Base-by-base conservation (phyloP, 2,113 vertebrate species). In the Charadrius vociferus region DNA sequence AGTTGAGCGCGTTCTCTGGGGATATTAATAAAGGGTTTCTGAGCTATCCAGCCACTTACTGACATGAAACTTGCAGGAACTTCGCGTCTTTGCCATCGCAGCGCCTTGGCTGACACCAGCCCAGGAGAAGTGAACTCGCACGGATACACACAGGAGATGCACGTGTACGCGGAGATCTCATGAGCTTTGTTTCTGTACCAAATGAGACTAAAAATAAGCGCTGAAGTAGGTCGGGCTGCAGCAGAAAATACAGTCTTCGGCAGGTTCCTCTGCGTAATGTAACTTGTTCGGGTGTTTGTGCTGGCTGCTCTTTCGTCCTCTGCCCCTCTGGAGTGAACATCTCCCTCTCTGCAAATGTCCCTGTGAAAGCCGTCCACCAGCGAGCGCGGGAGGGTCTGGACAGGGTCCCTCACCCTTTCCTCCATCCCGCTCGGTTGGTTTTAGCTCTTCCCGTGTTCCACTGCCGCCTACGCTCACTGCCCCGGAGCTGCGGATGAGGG, bases 401-500 rank as follows among this genome's bases (percentile, higher is more conserved):
- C 8, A 37, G 36, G 23, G n/a, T 55, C 39, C 72, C 47, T 52
- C 9, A 0, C 27, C 47, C 34, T 65, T 68, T 56, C 22, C 36
- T 82, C 30, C 14, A 4, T 29, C 32, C 34, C 7, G 26, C 37
- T 36, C 3, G 0, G 21, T 20, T 30, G 13, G n/a, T 19, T 56
- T 18, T 11, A 24, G 26, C 30, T 47, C n/a, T 47, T 37, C 37
- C 43, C 12, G 0, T 18, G 22, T 37, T 7, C 45, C 6, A 0
- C 39, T 27, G 23, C 50, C 30, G 9, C 30, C 8, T 20, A 4
- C 8, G 1, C 22, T 66, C 21, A 0, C n/a, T 36, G 23, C 18
- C 49, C 16, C 0, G 0, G 4, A 12, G 22, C 49, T 56, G 52
- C n/a, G 30, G 26, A 30, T 10, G 1, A 29, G 45, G n/a, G 71